These are phyloP conservation scores for Resseliella maxima DNA, from an alignment of 2,888 invertebrate genomes.

Conservation along the genomic window DNA sequence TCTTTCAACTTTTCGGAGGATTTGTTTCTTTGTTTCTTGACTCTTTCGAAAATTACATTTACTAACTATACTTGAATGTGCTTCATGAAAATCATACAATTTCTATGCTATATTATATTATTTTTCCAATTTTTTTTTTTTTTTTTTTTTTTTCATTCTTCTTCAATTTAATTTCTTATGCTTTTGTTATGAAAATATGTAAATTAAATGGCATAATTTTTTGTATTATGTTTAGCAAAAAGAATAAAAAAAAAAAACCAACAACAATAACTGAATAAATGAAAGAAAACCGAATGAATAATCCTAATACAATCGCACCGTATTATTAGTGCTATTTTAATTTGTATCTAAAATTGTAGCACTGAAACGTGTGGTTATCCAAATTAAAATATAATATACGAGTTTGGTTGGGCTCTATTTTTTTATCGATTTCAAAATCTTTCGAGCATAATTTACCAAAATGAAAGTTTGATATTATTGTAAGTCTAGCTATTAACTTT, in stretches of 20 bases:
- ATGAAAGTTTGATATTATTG: neutral
- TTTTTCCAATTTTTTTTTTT: neutral
- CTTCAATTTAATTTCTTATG: neutral
- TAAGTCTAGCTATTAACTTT: neutral
- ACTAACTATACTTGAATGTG: no score
- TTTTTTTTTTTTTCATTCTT: neutral
- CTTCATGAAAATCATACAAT: no score
- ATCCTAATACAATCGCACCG: slow-evolving; percentile 4
- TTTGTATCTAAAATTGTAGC: slow-evolving; percentile 19
- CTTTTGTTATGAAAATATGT: neutral
- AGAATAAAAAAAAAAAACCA: neutral
- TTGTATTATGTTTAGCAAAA: neutral
- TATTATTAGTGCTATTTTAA: slow-evolving; percentile 29
- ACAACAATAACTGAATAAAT: neutral
- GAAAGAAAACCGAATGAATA: slow-evolving; percentile 5
- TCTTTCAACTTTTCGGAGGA: no score
- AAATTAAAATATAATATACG: neutral
- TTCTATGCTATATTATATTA: neutral
- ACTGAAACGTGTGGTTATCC: neutral
- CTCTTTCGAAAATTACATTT: no score
- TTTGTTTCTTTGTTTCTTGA: no score
- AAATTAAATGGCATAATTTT: neutral
- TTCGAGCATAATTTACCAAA: neutral
- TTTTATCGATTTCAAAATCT: slow-evolving; percentile 35
- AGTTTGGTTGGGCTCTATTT: neutral